Base-by-base conservation (phyloP, 1,140 invertebrate species). In the Philopotamus ludificatus region DNA sequence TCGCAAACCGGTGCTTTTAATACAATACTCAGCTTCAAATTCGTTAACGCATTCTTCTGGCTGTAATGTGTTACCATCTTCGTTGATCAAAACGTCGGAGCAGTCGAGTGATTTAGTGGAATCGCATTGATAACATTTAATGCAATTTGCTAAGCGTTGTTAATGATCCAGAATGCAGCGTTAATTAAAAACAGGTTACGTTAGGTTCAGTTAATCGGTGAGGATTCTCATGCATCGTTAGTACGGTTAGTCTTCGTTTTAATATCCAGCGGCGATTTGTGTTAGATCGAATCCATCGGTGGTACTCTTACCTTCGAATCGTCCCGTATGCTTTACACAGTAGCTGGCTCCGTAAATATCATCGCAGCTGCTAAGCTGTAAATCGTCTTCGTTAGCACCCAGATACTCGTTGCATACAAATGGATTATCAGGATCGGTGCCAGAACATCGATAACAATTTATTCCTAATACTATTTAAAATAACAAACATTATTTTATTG, bases 281-380 rank as follows among this genome's bases (percentile, higher is more conserved):
- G 4, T 12, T 12, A 12, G 28, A 34, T 34, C 12, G 28, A 34
- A 34, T 34, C 12, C n/a, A n/a, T n/a, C n/a, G n/a, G n/a, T 34
- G 4, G 28, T 34, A 34, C 4, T 12, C 4, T 55, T 60, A 95
- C 94, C 95, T 90, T 95, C 93, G 76, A 89, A 97, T 73, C 96
- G 85, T 60, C 95, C 95, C 62, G 92, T 91, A 71, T 94, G 91
- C 85, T 98, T 98, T 65, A 98, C 87, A 78, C 95, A 98, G 79
- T 89, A 97, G 70, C 88, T 83, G 7, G 93, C 92, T 71, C 87
- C 86, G 73, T 91, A 90, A 67, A 97, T 89, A 69, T 84, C 80
- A 69, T 87, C 83, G 74, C 95, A 98, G 42, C 88, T 79, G 55
- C 83, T 78, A 22, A 90, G 87, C 67, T 83, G 73, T 71, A 92